Evolutionary conservation across 2,888 invertebrate genomes (phyloP).

Genomic region (Mystacides longicornis): DNA sequence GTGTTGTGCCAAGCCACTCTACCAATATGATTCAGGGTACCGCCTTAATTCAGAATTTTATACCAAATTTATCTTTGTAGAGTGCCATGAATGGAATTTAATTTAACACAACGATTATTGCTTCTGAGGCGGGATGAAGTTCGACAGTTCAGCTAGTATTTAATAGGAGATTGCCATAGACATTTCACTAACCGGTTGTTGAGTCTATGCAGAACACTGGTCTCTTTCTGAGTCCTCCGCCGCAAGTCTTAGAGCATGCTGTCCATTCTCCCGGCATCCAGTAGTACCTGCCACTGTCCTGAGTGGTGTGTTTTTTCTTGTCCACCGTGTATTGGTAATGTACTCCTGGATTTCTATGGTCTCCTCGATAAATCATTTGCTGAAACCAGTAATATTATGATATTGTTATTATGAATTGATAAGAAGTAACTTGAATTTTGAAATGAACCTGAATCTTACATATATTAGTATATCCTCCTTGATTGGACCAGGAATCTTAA

Average conservation of each 20-base stretch:
- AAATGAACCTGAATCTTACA: constrained; percentile 45
- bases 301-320: constrained; percentile 34
- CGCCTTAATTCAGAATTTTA: too few species aligned
- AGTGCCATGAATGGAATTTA: too few species aligned
- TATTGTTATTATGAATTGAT: too few species aligned
- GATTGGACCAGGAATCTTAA: constrained; percentile 75
- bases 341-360: constrained; percentile 71
- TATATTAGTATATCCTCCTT: constrained; percentile 73
- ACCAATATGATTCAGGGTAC: too few species aligned
- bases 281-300: constrained; percentile 37
- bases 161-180: too few species aligned
- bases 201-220: constrained; percentile 42
- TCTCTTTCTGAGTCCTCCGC: constrained; percentile 61
- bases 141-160: too few species aligned
- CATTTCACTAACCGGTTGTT: constrained; percentile 20
- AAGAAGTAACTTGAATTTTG: too few species aligned
- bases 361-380: constrained; percentile 64
- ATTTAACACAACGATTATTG: too few species aligned
- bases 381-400: constrained; percentile 25
- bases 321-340: constrained; percentile 75
- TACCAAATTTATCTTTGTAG: too few species aligned
- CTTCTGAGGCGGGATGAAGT: too few species aligned
- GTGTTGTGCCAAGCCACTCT: too few species aligned
- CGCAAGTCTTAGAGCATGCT: constrained; percentile 69
- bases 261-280: constrained; percentile 81